Evolutionary conservation across 2,797 vertebrate genomes (phyloP).

Genomic region (Mycteria americana): DNA sequence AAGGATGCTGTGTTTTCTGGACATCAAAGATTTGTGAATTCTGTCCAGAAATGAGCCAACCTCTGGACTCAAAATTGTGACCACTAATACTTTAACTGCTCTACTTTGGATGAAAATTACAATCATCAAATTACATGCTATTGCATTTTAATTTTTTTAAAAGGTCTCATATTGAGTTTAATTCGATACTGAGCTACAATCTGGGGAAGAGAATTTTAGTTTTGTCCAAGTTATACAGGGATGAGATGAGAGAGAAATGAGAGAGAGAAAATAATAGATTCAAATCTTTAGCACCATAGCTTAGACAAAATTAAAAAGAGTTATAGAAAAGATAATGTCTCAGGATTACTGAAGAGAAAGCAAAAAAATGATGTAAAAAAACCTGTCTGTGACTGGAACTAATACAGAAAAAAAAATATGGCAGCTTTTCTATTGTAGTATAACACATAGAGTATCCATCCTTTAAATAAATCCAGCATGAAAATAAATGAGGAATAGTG

Average conservation of each 20-base stretch:
- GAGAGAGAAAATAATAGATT: not conserved
- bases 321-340: not conserved
- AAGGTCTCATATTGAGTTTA: not conserved
- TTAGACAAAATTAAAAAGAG: not conserved
- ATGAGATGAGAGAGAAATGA: not conserved
- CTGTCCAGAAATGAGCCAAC: not conserved
- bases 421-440: not conserved
- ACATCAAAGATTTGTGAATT: not conserved
- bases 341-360: not conserved
- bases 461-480: not conserved
- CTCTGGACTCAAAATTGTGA: not conserved
- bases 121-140: not conserved
- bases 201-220: not conserved
- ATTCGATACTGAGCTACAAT: not conserved
- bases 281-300: not conserved
- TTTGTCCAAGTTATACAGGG: not conserved
- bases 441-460: not conserved
- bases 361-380: not conserved
- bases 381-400: not conserved
- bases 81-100: not conserved
- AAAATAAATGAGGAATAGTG: not conserved
- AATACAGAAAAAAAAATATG: not conserved
- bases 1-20: not conserved
- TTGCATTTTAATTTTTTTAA: not conserved
- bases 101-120: not conserved